These are phyloP conservation scores for Platichthys stellatus DNA, from an alignment of 2,113 vertebrate species.

Conservation along the genomic window DNA sequence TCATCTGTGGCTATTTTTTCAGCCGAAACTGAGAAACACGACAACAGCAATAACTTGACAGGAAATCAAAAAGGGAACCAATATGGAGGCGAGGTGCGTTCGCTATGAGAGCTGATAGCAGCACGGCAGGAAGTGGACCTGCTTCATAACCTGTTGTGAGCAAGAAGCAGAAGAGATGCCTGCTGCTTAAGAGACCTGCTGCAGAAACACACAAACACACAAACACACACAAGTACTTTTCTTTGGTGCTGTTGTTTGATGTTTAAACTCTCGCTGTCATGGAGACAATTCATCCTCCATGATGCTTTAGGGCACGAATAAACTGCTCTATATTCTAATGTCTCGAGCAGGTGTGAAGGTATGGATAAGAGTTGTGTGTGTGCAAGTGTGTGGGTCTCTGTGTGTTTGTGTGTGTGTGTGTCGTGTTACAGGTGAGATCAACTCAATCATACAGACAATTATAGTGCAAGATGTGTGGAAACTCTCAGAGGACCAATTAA, in stretches of 20 bases:
- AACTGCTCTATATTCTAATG: slow-evolving; percentile 1
- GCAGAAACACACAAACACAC: slow-evolving; percentile 10
- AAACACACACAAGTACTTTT: neutral
- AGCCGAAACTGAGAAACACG: slow-evolving; percentile 18
- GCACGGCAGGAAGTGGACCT: slow-evolving; percentile 56
- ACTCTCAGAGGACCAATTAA: slow-evolving; percentile 46
- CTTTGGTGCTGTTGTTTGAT: slow-evolving; percentile 1
- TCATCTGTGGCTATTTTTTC: neutral
- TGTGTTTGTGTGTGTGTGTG: slow-evolving; percentile 3
- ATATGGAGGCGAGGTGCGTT: slow-evolving; percentile 20
- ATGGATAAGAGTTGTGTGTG: slow-evolving; percentile 24
- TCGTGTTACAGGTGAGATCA: slow-evolving; percentile 10
- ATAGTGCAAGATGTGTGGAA: slow-evolving; percentile 28
- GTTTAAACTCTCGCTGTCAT: slow-evolving; percentile 19
- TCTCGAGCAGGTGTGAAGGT: slow-evolving; percentile 27
- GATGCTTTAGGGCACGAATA: slow-evolving; percentile 45
- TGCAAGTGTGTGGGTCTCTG: slow-evolving; percentile 10
- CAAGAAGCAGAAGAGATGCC: slow-evolving; percentile 50
- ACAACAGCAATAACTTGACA: slow-evolving; percentile 37
- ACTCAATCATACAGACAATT: slow-evolving; percentile 20
- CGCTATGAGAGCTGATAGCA: slow-evolving; percentile 33
- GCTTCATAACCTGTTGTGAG: slow-evolving; percentile 74
- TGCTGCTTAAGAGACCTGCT: slow-evolving; percentile 19
- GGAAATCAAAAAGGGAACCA: slow-evolving; percentile 63
- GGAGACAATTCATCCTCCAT: slow-evolving; percentile 16